Conservation (phyloP, 2,113 vertebrate genomes). For the Silurus asotus region DNA sequence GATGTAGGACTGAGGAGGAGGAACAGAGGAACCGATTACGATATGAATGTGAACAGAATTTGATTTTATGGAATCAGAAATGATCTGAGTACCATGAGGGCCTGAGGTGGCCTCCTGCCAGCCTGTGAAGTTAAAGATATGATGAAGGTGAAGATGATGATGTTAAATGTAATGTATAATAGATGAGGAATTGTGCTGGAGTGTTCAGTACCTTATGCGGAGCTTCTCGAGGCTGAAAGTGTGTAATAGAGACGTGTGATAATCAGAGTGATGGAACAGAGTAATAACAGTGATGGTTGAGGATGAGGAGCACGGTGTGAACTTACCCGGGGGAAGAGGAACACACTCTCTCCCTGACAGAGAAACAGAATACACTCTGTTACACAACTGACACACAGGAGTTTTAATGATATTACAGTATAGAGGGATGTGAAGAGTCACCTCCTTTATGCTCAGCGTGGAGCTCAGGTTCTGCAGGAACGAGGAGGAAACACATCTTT, state of each 20-base stretch:
- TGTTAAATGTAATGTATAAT: not conserved
- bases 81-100: slow-evolving; percentile 9
- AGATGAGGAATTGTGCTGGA: not conserved
- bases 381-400: not conserved
- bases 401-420: not conserved
- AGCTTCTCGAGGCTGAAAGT: too few species aligned
- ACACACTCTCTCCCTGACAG: slow-evolving; percentile 60
- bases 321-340: slow-evolving; percentile 55
- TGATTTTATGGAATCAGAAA: not conserved
- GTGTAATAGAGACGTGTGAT: too few species aligned
- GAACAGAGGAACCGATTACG: not conserved
- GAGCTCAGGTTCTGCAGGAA: slow-evolving; percentile 47
- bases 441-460: slow-evolving; percentile 55
- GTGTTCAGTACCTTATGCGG: not conserved
- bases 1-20: slow-evolving; percentile 55
- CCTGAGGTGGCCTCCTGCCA: not conserved
- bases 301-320: not conserved
- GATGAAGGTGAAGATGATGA: too few species aligned
- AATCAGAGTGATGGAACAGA: not conserved
- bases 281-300: not conserved
- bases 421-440: slow-evolving; percentile 2
- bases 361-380: not conserved
- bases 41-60: not conserved
- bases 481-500: too few species aligned
- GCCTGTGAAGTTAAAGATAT: not conserved